Evolutionary conservation across 1,140 invertebrate genomes (phyloP).

Genomic region (Apis cerana): DNA sequence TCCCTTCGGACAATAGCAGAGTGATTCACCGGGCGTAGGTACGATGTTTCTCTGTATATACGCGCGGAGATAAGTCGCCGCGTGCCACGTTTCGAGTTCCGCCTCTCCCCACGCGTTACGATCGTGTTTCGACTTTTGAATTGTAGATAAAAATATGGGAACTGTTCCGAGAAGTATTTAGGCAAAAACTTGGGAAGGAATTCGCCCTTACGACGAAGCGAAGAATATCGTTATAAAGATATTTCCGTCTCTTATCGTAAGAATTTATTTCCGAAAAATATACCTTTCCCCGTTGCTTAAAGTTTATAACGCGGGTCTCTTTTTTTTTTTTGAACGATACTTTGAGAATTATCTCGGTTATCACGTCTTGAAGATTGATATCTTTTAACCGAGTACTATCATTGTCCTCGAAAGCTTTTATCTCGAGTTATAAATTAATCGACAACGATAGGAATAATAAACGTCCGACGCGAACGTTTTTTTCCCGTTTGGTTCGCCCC

Average conservation of each 20-base stretch:
- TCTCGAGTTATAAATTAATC: constrained; percentile 42
- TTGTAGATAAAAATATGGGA: neutral
- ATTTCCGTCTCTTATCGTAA: neutral
- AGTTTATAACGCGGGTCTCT: neutral
- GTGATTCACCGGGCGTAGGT: constrained; percentile 69
- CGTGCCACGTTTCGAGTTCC: constrained; percentile 41
- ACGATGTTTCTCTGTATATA: constrained; percentile 54
- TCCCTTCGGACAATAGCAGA: constrained; percentile 63
- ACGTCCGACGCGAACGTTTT: neutral
- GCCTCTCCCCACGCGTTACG: neutral
- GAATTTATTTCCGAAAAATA: neutral
- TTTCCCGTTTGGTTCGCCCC: neutral
- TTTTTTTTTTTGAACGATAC: neutral
- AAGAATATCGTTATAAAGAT: neutral
- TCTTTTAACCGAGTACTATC: neutral
- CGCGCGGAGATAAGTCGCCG: constrained; percentile 47
- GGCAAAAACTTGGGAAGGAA: too few relatives aligned
- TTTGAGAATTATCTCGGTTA: constrained; percentile 18
- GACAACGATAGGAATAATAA: constrained; percentile 28
- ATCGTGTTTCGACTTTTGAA: constrained; percentile 5
- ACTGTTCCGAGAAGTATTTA: neutral
- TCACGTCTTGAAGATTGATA: constrained; percentile 22
- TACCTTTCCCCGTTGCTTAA: neutral
- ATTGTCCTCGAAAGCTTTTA: constrained; percentile 14
- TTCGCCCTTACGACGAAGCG: neutral